Evolutionary conservation across 2,113 vertebrate species (phyloP), one percentile per base, ranked within the genome.

Genomic region (Fregata magnificens): DNA sequence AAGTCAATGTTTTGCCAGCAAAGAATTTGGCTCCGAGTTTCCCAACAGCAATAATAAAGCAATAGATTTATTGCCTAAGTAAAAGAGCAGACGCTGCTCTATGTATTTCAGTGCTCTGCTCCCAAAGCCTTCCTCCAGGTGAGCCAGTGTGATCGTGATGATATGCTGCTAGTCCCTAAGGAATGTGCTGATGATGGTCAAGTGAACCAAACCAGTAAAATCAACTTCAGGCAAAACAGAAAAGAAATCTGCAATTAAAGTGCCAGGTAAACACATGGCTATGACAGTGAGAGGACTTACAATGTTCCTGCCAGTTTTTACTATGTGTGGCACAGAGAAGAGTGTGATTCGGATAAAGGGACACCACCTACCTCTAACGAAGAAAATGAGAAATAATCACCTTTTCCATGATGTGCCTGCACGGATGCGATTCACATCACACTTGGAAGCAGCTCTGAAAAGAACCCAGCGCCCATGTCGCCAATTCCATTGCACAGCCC

Each of bases 31-130:
- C 93, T 96, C 66, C 0, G 2, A 34, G 63, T 85, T 94, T 96
- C 82, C 82, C 94, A 96, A 71, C 82, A 94, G 93, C 71, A 95
- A 84, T 95, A 97, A 96, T 96, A 96, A 93, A 94, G 81, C 73
- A 87, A 74, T 67, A 73, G 85, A 94, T 96, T 91, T 94, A 95
- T 78, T 93, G 66, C 84, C 53, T 93, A 95, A 97, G 94, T 90
- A 85, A 85, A 95, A 96, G 63, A 91, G 86, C 84, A 97, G 95
- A 90, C 7, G 0, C 59, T 87, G 82, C 38, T 95, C 82, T 77
- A 71, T 32, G 58, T 83, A 70, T 93, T 90, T 95, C 84, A 80
- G 70, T 1, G 3, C 34, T 76, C 67, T 85, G 67, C 70, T 96
- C 77, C 78, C 80, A 88, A 59, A 90, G 55, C 82, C 76, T 86